phyloP scores from a whole-genome alignment of 1,140 invertebrate species.

The Notospermus geniculatus region DNA sequence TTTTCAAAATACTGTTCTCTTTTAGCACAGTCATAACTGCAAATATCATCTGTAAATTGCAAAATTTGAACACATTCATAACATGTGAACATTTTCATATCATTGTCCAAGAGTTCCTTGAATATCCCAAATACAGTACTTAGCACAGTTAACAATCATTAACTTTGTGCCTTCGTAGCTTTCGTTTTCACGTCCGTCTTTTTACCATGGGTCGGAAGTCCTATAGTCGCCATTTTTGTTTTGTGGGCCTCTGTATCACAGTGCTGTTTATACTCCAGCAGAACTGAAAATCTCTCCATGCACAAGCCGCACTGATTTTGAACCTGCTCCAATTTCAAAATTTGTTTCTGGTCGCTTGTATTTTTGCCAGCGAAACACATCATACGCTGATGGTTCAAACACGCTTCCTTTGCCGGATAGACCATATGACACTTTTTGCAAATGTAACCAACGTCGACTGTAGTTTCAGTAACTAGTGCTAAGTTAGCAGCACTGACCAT shows the following conservation, averaged over 20 bases:
- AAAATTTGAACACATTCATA: too few species aligned
- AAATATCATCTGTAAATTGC: too few species aligned
- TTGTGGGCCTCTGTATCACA: slow-evolving; percentile 61
- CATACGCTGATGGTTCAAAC: slow-evolving; percentile 70
- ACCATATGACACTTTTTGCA: slow-evolving; percentile 83
- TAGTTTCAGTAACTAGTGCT: slow-evolving; percentile 60
- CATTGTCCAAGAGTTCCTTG: too few species aligned
- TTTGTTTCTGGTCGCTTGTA: slow-evolving; percentile 42
- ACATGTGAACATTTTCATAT: too few species aligned
- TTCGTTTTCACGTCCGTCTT: too few species aligned
- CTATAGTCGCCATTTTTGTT: slow-evolving; percentile 25
- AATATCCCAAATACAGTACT: too few species aligned
- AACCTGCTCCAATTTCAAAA: slow-evolving; percentile 57
- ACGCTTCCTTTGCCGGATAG: slow-evolving; percentile 71
- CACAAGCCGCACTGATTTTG: slow-evolving; percentile 72
- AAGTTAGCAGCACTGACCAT: slow-evolving; percentile 43
- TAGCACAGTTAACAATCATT: too few species aligned
- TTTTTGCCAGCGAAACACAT: slow-evolving; percentile 65
- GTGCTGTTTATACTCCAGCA: slow-evolving; percentile 66
- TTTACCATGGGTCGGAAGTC: slow-evolving; percentile 4
- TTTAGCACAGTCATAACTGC: too few species aligned
- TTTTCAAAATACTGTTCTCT: too few species aligned
- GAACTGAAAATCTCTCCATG: slow-evolving; percentile 58
- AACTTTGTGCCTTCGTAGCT: too few species aligned
- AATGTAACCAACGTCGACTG: slow-evolving; percentile 77